Base-by-base conservation (phyloP, 2,888 invertebrate species). In the Heliconius cydno region DNA sequence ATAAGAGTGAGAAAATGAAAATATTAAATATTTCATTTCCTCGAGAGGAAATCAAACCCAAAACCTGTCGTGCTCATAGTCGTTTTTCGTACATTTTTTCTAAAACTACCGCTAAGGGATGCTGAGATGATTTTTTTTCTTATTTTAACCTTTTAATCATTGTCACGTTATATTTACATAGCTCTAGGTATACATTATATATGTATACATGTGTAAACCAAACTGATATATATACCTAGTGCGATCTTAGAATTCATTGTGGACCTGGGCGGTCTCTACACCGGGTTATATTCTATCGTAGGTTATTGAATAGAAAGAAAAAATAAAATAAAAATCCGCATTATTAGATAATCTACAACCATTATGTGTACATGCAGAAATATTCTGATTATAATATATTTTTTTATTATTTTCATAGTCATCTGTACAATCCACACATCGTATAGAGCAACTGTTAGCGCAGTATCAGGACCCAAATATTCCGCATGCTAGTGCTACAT, bases 381-480 rank as follows among this genome's bases (percentile, higher is more conserved):
- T 0, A n/a, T 60, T 3, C n/a, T 60, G n/a, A 25, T 4, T 12
- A 63, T 63, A 65, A 28, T 65, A 13, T 5, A 2, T 0, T 38
- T 38, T 41, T 41, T 70, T 57, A 22, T 25, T 25, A 41, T 41
- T 25, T 68, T 15, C 15, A 41, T 60, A 73, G 73, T 57, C 57
- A 28, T 92, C 94, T 83, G 90, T 91, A 0, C 92, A 93, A 88
- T 90, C 92, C 22, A 88, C 88, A 0, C 87, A 94, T 77, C 92
- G 94, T 22, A 91, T 94, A 83, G 92, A 93, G 77, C 86, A 89
- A 81, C 86, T 94, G 0, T 90, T 92, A 78, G 88, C 87, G 28
- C 88, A 91, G 80, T 88, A 89, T 28, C 86, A 89, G 80, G 88
- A 87, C 3, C 41, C 60, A 0, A 79, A 82, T 25, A 70, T 1